Conservation (phyloP, 2,113 vertebrate species). For the Himantopus leucocephalus region DNA sequence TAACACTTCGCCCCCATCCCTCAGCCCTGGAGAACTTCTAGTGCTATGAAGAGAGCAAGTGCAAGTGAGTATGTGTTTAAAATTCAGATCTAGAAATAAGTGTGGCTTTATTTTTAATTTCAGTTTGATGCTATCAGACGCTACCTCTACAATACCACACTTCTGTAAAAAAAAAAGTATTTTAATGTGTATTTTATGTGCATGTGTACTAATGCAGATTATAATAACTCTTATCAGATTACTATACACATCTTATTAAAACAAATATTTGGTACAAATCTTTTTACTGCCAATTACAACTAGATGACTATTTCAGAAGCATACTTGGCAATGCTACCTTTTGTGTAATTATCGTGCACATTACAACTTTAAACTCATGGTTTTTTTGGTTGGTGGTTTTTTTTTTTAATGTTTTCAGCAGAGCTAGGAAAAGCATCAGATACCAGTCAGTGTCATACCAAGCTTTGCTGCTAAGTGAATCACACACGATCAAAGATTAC, state of each 20-base stretch:
- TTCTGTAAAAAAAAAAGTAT: background rate
- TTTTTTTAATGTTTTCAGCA: background rate
- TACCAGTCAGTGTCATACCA: background rate
- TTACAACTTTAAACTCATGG: background rate
- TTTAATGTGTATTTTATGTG: background rate
- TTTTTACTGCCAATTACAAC: background rate
- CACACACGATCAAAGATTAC: slow-evolving; percentile 25
- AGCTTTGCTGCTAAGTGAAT: slow-evolving; percentile 1
- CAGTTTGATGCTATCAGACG: background rate
- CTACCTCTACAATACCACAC: background rate
- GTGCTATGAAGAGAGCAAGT: background rate
- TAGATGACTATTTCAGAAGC: background rate
- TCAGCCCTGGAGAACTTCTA: background rate
- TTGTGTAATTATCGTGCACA: background rate
- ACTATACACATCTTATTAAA: background rate
- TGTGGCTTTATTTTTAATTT: background rate
- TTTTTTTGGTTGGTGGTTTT: background rate
- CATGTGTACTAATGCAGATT: background rate
- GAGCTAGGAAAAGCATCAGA: background rate
- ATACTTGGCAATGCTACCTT: background rate
- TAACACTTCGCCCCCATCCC: background rate
- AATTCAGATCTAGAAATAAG: background rate
- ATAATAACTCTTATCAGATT: background rate
- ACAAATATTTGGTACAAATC: background rate
- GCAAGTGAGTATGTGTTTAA: background rate